A percentile compares a stretch with the other conserved stretches of the same genome.
phyloP scores from a whole-genome alignment of 2,888 invertebrate species.

The Athalia cordata region DNA sequence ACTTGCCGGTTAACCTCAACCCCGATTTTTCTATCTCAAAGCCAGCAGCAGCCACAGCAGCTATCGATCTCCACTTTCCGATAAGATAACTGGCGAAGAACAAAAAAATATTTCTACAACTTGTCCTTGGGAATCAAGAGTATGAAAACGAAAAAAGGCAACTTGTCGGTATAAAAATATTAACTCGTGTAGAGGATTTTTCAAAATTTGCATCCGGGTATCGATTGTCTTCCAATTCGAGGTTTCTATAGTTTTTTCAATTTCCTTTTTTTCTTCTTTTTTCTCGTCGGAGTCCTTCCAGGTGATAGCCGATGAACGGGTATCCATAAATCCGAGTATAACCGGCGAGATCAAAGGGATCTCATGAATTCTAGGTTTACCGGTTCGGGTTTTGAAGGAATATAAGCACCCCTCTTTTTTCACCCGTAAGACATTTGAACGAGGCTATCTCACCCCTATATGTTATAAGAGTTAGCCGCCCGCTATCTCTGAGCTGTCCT shows the following conservation, averaged over 20 bases:
- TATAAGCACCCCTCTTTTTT: slow-evolving; percentile 60
- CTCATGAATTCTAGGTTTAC: slow-evolving; percentile 59
- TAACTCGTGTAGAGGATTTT: too few species aligned
- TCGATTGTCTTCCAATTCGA: not conserved
- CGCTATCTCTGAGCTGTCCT: slow-evolving; percentile 60
- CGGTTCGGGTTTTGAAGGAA: slow-evolving; percentile 48
- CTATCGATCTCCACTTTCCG: not conserved
- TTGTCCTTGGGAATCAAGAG: not conserved
- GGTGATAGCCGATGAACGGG: not conserved
- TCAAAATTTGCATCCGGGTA: not conserved
- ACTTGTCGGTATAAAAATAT: too few species aligned
- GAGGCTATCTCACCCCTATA: slow-evolving; percentile 50
- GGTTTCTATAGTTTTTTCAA: not conserved
- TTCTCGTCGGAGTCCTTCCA: not conserved
- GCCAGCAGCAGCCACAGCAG: not conserved
- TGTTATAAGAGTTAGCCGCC: slow-evolving; percentile 21
- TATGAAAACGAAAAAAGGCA: not conserved
- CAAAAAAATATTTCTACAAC: not conserved
- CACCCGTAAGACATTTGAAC: slow-evolving; percentile 54
- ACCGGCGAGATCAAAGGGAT: slow-evolving; percentile 61
- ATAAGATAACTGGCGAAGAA: slow-evolving; percentile 11
- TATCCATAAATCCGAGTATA: slow-evolving; percentile 31
- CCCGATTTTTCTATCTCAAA: not conserved
- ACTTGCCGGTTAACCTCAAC: slow-evolving; percentile 28
- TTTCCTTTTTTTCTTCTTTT: slow-evolving; percentile 4